Evolutionary conservation across 1,140 invertebrate species (phyloP).

Genomic region (Drosophila leontia): DNA sequence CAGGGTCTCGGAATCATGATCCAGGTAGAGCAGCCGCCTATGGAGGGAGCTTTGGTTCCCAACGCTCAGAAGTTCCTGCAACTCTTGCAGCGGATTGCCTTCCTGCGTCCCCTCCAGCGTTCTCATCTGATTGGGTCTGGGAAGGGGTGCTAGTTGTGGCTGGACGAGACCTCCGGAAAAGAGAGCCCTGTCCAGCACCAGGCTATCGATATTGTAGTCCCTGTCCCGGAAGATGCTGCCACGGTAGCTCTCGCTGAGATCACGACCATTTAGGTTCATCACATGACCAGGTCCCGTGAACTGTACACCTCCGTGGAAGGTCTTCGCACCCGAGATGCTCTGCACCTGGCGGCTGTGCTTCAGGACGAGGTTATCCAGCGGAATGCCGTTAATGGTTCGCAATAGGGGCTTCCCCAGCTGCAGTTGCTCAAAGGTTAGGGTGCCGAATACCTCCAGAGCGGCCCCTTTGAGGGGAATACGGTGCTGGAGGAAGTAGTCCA

Average conservation of each 20-base stretch:
- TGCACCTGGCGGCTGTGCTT: conserved; percentile 54
- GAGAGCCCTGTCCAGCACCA: conserved; percentile 56
- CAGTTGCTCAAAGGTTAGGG: conserved; percentile 67
- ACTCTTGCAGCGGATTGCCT: neutral
- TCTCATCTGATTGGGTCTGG: neutral
- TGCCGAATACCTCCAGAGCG: conserved; percentile 64
- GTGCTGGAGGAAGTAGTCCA: conserved; percentile 66
- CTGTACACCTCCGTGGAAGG: conserved; percentile 46
- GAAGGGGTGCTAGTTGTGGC: neutral
- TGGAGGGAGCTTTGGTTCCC: neutral
- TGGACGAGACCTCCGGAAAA: conserved; percentile 56
- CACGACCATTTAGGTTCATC: conserved; percentile 60
- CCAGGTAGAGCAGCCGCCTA: conserved; percentile 64
- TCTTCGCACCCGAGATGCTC: conserved; percentile 56
- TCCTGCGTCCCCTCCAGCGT: neutral
- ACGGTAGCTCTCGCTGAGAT: conserved; percentile 68
- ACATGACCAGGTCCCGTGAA: conserved; percentile 64
- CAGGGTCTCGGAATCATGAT: conserved; percentile 39
- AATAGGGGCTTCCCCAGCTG: conserved; percentile 44
- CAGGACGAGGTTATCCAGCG: conserved; percentile 56
- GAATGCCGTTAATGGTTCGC: conserved; percentile 65
- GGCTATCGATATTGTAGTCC: conserved; percentile 74
- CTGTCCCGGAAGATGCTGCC: conserved; percentile 64
- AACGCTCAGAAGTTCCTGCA: conserved; percentile 3
- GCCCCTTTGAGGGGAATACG: conserved; percentile 54